Evolutionary conservation across 1,140 invertebrate species (phyloP), one percentile per base, ranked within the genome.

Genomic region (Drosophila arawakana): DNA sequence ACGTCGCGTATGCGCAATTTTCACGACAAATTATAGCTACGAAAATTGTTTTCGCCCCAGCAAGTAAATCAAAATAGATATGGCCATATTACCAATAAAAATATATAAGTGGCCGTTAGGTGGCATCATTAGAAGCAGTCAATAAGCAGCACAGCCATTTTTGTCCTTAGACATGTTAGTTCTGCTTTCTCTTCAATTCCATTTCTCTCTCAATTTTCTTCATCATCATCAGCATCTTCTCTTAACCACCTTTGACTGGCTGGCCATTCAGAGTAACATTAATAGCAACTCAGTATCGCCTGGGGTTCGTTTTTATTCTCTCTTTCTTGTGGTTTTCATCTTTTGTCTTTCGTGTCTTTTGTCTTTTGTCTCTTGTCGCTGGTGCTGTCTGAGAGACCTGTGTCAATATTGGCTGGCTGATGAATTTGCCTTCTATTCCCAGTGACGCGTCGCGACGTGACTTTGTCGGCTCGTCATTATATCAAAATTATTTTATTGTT

Each of bases 101-200:
- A 88, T 86, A 73, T 84, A 88, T 88, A 88, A 89, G 84, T 88
- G 84, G 81, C 82, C 63, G 75, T 84, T 86, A 83, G 74, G 65
- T 63, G 69, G 57, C 63, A 79, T 81, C 80, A 83, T 86, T 86
- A 89, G 63, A 72, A 71, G 10, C 66, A 76, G 73, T 86, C 70
- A 80, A 82, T 77, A 82, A 72, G 68, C 59, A 43, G 25, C 41
- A 44, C 30, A 21, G 58, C 62, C 35, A 66, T 61, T 50, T 58
- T 46, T 58, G 18, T 30, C 34, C 46, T 39, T 34, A 34, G 13
- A 15, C 41, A 39, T 15, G 13, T 41, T 41, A 9, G 37, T 39
- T 39, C 37, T 10, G 2, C 2, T 3, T 10, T 39, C 37, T 9
- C 7, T 39, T 39, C 37, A 39, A 30, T 30, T 30, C 25, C 0